Evolutionary conservation across 1,140 invertebrate species (phyloP).

Genomic region (Drosophila fuyamai): DNA sequence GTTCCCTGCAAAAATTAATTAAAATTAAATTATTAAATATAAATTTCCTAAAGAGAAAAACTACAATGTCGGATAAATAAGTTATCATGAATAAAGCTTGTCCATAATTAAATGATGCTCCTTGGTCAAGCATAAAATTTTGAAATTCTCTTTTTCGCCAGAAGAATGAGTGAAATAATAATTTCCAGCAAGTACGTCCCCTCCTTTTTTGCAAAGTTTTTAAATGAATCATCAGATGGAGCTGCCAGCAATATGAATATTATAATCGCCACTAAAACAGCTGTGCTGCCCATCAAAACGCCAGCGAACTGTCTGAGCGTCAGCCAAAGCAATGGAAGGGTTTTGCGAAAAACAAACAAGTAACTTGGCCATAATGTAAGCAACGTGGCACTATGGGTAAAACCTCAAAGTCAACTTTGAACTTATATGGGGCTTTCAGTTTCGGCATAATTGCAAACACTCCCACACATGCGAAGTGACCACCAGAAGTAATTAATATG

Average conservation of each 20-base stretch:
- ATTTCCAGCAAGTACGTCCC: too few relatives aligned
- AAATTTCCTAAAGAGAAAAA: too few relatives aligned
- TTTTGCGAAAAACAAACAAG: neutral
- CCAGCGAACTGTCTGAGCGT: constrained; percentile 9
- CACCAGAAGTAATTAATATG: constrained; percentile 39
- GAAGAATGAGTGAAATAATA: too few relatives aligned
- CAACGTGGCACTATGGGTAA: constrained; percentile 7
- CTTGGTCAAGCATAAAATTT: too few relatives aligned
- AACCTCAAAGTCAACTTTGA: constrained; percentile 1
- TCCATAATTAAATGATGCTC: neutral
- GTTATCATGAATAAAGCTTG: neutral
- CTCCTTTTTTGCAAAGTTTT: neutral
- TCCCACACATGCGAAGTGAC: constrained; percentile 7
- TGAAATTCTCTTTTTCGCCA: neutral
- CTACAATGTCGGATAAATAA: too few relatives aligned
- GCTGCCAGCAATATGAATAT: neutral
- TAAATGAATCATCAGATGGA: constrained; percentile 16
- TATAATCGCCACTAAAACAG: constrained; percentile 11
- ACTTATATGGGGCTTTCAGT: neutral
- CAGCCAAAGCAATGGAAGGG: neutral
- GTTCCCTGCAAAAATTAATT: too few relatives aligned
- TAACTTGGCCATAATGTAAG: neutral
- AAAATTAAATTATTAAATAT: too few relatives aligned
- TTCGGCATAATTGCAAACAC: neutral
- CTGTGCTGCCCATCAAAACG: constrained; percentile 10